Percentiles rank a stretch among this genome's conserved stretches.
These are phyloP conservation scores for Hirtodrosophila confusa DNA, from an alignment of 2,888 invertebrate species.

Conservation along the genomic window DNA sequence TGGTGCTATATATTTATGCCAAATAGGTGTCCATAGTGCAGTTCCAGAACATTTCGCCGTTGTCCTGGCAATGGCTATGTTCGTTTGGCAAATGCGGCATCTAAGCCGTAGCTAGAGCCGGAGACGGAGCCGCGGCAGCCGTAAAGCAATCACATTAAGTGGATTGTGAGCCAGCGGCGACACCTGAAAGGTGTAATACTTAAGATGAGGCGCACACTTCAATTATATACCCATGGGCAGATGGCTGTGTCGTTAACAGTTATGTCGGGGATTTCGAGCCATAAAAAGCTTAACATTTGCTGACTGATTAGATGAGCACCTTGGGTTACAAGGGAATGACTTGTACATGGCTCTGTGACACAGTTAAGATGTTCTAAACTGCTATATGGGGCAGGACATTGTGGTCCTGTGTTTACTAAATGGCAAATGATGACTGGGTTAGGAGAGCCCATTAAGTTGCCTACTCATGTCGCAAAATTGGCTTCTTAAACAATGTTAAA, in stretches of 20 bases:
- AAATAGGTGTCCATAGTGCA: not conserved
- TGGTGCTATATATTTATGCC: no score
- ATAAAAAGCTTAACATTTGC: constrained; percentile 42
- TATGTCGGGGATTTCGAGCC: constrained; percentile 32
- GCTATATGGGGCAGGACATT: not conserved
- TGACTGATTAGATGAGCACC: constrained; percentile 44
- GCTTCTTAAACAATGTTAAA: not conserved
- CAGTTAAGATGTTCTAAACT: constrained; percentile 17
- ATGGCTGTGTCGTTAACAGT: constrained; percentile 37
- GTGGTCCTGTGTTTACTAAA: constrained; percentile 22
- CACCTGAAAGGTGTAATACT: constrained; percentile 16
- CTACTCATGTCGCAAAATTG: constrained; percentile 3
- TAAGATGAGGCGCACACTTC: constrained; percentile 20
- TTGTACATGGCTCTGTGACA: constrained; percentile 12
- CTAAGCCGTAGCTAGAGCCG: constrained; percentile 5
- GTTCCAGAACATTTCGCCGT: not conserved
- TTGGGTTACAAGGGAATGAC: constrained; percentile 28
- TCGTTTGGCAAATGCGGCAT: constrained; percentile 39
- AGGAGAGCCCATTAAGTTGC: constrained; percentile 13
- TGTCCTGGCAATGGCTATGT: constrained; percentile 29
- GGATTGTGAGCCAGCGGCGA: constrained; percentile 26
- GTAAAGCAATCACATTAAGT: constrained; percentile 68
- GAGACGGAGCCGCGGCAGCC: constrained; percentile 16
- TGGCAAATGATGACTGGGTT: constrained; percentile 16
- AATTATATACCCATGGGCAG: constrained; percentile 45